A percentile compares a stretch with the other conserved stretches of the same genome.
Evolutionary conservation across 2,888 invertebrate species (phyloP).

Genomic region (Bhutanitis thaidina): DNA sequence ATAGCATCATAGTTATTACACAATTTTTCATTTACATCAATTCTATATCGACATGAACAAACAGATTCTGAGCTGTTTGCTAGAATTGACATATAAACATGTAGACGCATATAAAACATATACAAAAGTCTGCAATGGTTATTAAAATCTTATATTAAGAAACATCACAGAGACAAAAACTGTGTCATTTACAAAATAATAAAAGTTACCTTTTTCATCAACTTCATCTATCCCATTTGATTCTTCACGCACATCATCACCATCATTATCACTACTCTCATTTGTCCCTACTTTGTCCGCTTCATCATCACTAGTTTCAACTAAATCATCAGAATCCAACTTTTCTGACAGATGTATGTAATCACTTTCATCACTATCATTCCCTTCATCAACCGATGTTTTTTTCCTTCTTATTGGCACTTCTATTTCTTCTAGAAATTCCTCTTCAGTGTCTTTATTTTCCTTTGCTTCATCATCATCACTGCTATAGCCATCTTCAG

Average conservation of each 20-base stretch:
- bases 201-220: conserved; percentile 42
- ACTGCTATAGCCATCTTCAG: conserved; percentile 64
- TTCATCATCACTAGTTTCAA: conserved; percentile 41
- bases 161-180: too few relatives aligned
- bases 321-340: conserved; percentile 58
- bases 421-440: conserved; percentile 58
- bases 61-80: too few relatives aligned
- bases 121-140: too few relatives aligned
- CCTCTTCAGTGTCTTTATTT: conserved; percentile 33
- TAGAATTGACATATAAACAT: too few relatives aligned
- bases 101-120: too few relatives aligned
- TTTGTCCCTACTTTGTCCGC: conserved; percentile 22
- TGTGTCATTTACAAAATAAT: too few relatives aligned
- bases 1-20: too few relatives aligned
- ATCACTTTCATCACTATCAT: conserved; percentile 59
- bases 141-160: too few relatives aligned
- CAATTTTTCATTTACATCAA: too few relatives aligned
- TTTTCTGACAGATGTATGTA: conserved; percentile 63
- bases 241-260: conserved; percentile 27
- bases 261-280: conserved; percentile 24
- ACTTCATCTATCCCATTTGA: conserved; percentile 31
- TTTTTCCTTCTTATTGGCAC: conserved; percentile 53
- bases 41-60: too few relatives aligned
- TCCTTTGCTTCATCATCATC: conserved; percentile 31
- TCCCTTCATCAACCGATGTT: conserved; percentile 50